phyloP scores from a whole-genome alignment of 30 jellyfish, hydroid and myxozoan species.

The Pelagia noctiluca region DNA sequence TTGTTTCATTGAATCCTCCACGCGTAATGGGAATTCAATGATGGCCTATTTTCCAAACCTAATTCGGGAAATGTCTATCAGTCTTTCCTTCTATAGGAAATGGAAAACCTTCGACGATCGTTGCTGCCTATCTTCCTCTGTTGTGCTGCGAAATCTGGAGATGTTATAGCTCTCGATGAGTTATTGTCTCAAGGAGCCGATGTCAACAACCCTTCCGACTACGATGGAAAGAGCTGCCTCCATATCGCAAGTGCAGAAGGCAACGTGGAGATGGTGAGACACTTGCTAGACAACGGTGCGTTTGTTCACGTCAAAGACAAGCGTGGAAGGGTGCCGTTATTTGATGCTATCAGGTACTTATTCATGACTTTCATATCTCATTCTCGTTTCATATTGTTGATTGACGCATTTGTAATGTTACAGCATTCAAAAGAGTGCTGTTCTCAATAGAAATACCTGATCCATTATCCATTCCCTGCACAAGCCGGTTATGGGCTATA shows the following conservation, averaged over 20 bases:
- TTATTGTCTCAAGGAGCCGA: slow-evolving; percentile 97
- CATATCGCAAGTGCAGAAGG: slow-evolving; percentile 99
- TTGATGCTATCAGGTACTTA: slow-evolving; percentile 97
- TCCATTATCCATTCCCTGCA: no score
- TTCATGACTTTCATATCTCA: no score
- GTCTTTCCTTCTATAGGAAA: slow-evolving; percentile 73
- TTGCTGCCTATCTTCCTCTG: slow-evolving; percentile 90
- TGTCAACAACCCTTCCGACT: slow-evolving; percentile 95
- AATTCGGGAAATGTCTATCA: no score
- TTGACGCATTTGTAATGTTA: no score
- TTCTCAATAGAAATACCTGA: no score
- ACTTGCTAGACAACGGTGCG: slow-evolving; percentile 80
- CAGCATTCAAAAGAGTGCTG: no score
- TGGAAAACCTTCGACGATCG: slow-evolving; percentile 93
- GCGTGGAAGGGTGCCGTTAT: slow-evolving; percentile 95
- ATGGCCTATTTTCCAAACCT: slow-evolving; percentile 2
- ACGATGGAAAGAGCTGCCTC: slow-evolving; percentile 95
- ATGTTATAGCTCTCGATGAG: slow-evolving; percentile 73
- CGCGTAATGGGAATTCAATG: no score
- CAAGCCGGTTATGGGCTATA: no score
- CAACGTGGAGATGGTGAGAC: slow-evolving; percentile 74
- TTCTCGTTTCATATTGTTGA: not conserved
- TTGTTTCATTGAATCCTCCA: no score
- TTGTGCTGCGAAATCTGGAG: slow-evolving; percentile 99
- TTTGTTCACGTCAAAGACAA: slow-evolving; percentile 87